Percentiles rank a stretch among this genome's conserved stretches.
phyloP scores from a whole-genome alignment of 1,140 invertebrate species.

The Aphis gossypii region DNA sequence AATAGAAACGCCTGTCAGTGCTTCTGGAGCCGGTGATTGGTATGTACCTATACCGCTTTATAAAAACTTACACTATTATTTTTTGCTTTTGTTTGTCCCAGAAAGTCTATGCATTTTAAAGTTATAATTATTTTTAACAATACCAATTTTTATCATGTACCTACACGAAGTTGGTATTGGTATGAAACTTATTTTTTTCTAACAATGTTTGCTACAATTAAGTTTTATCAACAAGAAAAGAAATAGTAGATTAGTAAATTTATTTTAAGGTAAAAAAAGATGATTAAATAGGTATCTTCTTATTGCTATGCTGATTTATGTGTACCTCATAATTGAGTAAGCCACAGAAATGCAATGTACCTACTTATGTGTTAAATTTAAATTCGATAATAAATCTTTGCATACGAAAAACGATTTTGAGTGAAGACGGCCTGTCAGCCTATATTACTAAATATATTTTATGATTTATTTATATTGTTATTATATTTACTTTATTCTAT shows the following conservation, averaged over 20 bases:
- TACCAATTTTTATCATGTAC: no score
- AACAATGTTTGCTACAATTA: background rate
- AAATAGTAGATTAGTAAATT: background rate
- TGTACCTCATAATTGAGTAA: background rate
- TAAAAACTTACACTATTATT: background rate
- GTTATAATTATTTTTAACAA: background rate
- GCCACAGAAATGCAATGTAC: background rate
- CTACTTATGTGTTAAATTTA: background rate
- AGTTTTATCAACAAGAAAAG: background rate
- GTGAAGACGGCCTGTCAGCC: background rate
- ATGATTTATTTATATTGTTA: background rate
- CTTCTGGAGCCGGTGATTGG: conserved; percentile 60
- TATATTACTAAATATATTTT: background rate
- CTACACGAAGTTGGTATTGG: background rate
- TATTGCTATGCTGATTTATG: background rate
- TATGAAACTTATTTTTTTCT: background rate
- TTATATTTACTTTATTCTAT: background rate
- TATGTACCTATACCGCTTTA: background rate
- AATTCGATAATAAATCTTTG: background rate
- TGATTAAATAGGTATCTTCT: no score
- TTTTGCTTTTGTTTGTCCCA: background rate
- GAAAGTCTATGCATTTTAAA: no score
- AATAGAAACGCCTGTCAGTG: conserved; percentile 37
- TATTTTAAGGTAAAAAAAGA: no score
- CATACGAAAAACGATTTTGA: background rate